Evolutionary conservation across 2,888 invertebrate species (phyloP), one percentile per base, ranked within the genome.

Genomic region (Sylvicola cinctus): DNA sequence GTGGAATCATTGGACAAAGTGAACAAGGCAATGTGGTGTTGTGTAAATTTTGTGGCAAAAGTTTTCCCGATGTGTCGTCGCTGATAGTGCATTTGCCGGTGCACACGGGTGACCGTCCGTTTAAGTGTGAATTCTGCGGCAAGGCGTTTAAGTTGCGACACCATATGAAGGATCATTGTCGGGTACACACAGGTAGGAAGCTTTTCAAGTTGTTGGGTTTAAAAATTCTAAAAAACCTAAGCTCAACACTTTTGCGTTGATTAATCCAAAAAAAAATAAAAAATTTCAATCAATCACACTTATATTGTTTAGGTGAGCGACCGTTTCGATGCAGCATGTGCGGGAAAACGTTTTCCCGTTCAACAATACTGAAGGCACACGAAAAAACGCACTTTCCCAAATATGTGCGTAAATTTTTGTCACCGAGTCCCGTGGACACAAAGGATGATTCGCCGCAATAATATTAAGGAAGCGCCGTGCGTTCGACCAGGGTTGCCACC

Each of bases 101-200:
- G 43, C 87, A 87, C 59, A 85, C 85, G 38, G 85, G 85, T 44
- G 85, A 87, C 54, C 65, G 85, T 51, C 85, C 85, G 38, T 87
- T 85, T 62, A 85, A 84, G 63, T 87, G 85, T 66, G 85, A 87
- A 60, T 87, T 84, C 63, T 87, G 87, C 61, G 85, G 85, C 43
- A 87, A 87, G 62, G 85, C 85, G 46, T 87, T 87, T 66, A 87
- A 87, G 58, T 63, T 87, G 51, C 69, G 85, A 41, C 85, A 87
- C 58, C 85, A 87, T 63, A 85, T 87, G 85, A 87, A 87, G 62
- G 85, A 87, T 64, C 87, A 87, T 57, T 85, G 84, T 63, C 74
- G 85, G 51, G 85, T 87, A 42, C 87, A 87, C 58, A 87, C 85
- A 46, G 87, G 70, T 70, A 59, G 65, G 67, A 6, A 6, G 16